phyloP scores from a whole-genome alignment of 2,888 invertebrate genomes.

The Prosopocoilus inquinatus region DNA sequence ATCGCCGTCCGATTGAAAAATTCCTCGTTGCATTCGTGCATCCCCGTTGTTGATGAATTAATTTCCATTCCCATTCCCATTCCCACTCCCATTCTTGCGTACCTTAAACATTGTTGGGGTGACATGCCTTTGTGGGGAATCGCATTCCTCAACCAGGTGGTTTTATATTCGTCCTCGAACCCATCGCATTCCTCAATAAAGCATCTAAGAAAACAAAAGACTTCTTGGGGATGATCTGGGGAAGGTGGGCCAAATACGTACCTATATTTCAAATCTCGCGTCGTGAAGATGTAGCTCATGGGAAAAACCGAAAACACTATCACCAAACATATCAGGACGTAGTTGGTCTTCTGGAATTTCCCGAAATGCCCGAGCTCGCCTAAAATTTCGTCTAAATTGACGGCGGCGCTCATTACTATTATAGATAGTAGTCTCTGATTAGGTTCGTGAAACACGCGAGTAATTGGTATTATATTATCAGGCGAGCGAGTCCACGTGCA shows the following conservation, averaged over 20 bases:
- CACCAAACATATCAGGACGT: constrained; percentile 32
- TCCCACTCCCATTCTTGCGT: too few species aligned
- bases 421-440: too few species aligned
- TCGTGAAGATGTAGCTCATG: constrained; percentile 39
- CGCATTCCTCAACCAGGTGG: constrained; percentile 52
- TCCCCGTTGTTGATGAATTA: too few species aligned
- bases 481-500: too few species aligned
- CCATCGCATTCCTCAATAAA: constrained; percentile 55
- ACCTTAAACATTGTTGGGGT: constrained; percentile 36
- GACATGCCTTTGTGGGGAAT: constrained; percentile 44
- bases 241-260: constrained; percentile 18
- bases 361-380: constrained; percentile 54
- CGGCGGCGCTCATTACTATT: not conserved
- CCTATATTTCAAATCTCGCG: constrained; percentile 38
- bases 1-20: constrained; percentile 15
- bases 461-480: too few species aligned
- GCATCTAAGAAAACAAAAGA: constrained; percentile 46
- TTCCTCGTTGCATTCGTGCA: constrained; percentile 12
- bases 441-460: too few species aligned
- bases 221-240: constrained; percentile 7
- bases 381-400: constrained; percentile 53
- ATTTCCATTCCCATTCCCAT: not conserved
- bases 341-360: constrained; percentile 46
- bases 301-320: constrained; percentile 35
- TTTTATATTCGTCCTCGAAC: constrained; percentile 40